Conservation (phyloP, 2,888 invertebrate genomes). For the Parnassius glacialis region DNA sequence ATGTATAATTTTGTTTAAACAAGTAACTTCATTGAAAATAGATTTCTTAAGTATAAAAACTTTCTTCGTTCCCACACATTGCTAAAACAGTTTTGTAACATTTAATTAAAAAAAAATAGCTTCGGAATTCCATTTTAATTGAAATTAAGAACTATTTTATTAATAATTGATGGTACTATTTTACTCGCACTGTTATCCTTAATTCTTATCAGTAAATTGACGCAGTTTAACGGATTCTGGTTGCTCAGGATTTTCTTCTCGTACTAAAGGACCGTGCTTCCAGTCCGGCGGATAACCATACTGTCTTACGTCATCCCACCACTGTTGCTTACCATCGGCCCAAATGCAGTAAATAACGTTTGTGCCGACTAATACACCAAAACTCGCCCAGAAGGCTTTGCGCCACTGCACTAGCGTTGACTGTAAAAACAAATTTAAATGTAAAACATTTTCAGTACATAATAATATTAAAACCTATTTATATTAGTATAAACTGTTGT, state of each 20-base stretch:
- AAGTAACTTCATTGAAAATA: no score
- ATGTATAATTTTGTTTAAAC: no score
- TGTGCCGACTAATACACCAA: conserved; percentile 82
- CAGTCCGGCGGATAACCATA: conserved; percentile 67
- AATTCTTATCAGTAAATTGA: conserved; percentile 43
- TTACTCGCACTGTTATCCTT: conserved; percentile 30
- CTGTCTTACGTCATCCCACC: conserved; percentile 84
- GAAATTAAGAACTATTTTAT: conserved; percentile 7
- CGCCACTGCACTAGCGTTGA: conserved; percentile 75
- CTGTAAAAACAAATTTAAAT: conserved; percentile 36
- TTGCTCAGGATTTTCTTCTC: conserved; percentile 45
- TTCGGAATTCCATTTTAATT: no score
- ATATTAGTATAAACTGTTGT: no score
- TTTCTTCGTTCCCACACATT: no score
- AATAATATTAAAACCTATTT: no score
- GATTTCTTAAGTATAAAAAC: no score
- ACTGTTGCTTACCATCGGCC: conserved; percentile 86
- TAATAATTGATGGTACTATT: neutral
- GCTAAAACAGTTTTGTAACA: no score
- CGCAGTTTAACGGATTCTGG: conserved; percentile 47
- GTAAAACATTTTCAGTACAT: neutral
- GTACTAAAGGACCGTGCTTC: conserved; percentile 60
- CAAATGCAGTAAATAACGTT: conserved; percentile 84
- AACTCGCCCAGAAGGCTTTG: conserved; percentile 86
- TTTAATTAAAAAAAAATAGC: no score